phyloP scores from a whole-genome alignment of 2,888 invertebrate genomes.

The Nemapogon koenigi region DNA sequence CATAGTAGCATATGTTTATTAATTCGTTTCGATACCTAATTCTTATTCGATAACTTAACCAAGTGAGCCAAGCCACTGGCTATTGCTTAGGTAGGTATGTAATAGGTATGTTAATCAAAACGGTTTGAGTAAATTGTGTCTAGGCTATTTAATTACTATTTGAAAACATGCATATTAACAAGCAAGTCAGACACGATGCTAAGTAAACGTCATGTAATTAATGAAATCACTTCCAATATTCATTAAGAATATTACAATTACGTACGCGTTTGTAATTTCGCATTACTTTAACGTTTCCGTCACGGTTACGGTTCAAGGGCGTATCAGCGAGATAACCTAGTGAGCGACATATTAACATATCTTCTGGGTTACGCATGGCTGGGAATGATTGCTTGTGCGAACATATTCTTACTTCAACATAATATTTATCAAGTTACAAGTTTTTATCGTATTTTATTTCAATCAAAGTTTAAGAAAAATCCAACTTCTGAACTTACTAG shows the following conservation, averaged over 20 bases:
- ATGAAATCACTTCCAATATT: slow-evolving; percentile 5
- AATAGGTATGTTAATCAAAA: no score
- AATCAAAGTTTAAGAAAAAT: not conserved
- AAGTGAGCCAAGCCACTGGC: no score
- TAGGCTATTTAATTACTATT: slow-evolving; percentile 2
- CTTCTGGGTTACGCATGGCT: slow-evolving; percentile 13
- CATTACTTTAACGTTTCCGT: not conserved
- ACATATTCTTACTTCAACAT: not conserved
- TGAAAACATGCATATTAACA: not conserved
- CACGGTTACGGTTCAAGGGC: slow-evolving; percentile 13
- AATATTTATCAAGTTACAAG: not conserved
- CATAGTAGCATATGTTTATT: no score
- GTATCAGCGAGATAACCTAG: slow-evolving; percentile 18
- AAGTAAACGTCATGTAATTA: slow-evolving; percentile 2
- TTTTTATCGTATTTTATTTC: not conserved
- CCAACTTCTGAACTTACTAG: no score
- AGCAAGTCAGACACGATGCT: not conserved
- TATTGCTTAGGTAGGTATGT: no score
- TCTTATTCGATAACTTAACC: no score
- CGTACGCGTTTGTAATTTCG: not conserved
- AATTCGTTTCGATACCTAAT: no score
- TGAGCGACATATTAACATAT: slow-evolving; percentile 22
- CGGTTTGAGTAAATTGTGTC: no score
- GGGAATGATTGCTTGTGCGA: no score
- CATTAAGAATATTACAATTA: slow-evolving; percentile 4